A percentile compares a stretch with the other conserved stretches of the same genome.
These are phyloP conservation scores for Caenorhabditis afra DNA, from an alignment of 2,888 invertebrate genomes.

Conservation along the genomic window DNA sequence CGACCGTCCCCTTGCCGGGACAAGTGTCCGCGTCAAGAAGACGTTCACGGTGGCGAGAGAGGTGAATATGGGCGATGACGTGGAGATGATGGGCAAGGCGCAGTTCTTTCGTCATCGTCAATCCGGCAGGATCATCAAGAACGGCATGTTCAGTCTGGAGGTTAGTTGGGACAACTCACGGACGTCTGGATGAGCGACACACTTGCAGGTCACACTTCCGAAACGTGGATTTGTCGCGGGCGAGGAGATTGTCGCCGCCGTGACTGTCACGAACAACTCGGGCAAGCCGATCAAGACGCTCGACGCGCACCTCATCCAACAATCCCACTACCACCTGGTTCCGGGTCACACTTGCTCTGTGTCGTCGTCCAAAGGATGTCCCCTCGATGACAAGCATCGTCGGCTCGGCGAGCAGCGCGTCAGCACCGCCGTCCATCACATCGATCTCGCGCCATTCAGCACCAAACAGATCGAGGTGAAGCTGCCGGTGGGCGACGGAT, in stretches of 20 bases:
- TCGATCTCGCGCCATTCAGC: not conserved
- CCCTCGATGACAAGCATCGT: not conserved
- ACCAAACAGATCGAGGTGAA: not conserved
- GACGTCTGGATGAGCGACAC: too few relatives aligned
- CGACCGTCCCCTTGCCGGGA: too few relatives aligned
- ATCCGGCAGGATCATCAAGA: too few relatives aligned
- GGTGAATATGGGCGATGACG: too few relatives aligned
- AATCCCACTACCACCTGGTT: conserved; percentile 31
- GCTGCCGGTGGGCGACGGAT: not conserved
- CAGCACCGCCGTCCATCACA: not conserved
- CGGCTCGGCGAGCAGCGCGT: not conserved
- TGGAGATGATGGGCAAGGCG: too few relatives aligned
- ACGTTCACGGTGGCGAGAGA: too few relatives aligned
- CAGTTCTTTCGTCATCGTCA: too few relatives aligned
- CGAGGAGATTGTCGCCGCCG: conserved; percentile 5
- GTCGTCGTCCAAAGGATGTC: conserved; percentile 5
- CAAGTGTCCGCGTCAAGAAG: too few relatives aligned
- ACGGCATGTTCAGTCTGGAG: too few relatives aligned
- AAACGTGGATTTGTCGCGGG: conserved; percentile 20
- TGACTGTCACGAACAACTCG: conserved; percentile 21
- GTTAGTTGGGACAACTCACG: too few relatives aligned
- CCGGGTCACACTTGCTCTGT: conserved; percentile 4
- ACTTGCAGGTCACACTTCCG: conserved; percentile 5
- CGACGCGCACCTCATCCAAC: conserved; percentile 21
- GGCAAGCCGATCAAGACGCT: conserved; percentile 14